Base-by-base conservation (phyloP, 2,888 invertebrate genomes). In the Melipona beecheii region DNA sequence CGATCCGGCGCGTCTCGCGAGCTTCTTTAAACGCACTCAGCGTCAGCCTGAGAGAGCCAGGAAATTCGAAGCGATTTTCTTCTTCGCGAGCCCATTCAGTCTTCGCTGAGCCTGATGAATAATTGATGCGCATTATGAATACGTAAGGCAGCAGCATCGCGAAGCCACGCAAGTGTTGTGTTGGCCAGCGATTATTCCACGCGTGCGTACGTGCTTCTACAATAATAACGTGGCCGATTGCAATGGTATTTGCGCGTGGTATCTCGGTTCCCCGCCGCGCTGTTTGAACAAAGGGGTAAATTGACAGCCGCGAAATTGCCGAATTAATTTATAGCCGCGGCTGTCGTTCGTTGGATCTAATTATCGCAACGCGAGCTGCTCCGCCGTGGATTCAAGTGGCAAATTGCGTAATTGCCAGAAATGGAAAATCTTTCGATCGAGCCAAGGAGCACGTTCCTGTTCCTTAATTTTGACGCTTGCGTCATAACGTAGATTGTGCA, bases 51-150 rank as follows among this genome's bases (percentile, higher is more conserved):
- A 68, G 73, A 77, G 72, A 65, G 5, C 43, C 9, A 36, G n/a
- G 49, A 77, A 54, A 72, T 65, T 72, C 49, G 43, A 43, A 17
- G 15, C 6, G 49, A 49, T 68, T 79, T 76, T 69, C 58, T 68
- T n/a, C 43, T 43, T 31, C 49, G 43, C 64, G 24, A 27, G 62
- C 65, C 64, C 54, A 70, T 64, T 69, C 78, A 69, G 54, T 60
- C n/a, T 43, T 43, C 43, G 13, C 49, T n/a, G 36, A 13, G n/a
- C 19, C 31, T 56, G 64, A 79, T 70, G 78, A 77, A 79, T 79
- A 79, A 79, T 77, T 64, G 49, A 77, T 77, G 64, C 11, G 56
- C 50, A 54, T 62, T 31, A 64, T 56, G 49, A 56, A 70, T 36
- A 62, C 77, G 15, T 70, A 24, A 50, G 54, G 19, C 21, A 21